Base-by-base conservation (phyloP, 2,113 vertebrate species). In the Dermatemys mawii region DNA sequence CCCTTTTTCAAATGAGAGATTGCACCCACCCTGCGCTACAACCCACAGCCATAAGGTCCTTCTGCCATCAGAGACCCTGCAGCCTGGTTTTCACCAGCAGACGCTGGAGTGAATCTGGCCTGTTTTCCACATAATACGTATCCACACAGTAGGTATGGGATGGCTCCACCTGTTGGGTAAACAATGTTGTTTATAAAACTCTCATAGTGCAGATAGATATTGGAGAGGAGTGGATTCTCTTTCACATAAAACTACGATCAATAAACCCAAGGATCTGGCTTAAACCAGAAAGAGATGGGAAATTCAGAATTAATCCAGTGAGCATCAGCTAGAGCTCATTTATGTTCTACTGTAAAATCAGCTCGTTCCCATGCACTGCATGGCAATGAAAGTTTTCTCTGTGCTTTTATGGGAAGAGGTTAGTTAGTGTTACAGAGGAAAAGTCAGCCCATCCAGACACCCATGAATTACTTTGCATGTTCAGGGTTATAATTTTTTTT, bases 401-500 rank as follows among this genome's bases (percentile, higher is more conserved):
- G 70, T 67, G 90, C 81, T 89, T 91, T 93, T 93, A 93, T 95
- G 94, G 95, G 91, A 90, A 93, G 94, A 73, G 86, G 49, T 73
- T 90, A 95, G 88, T 88, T 90, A 79, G 95, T 12, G 2, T 94
- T 95, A 0, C 9, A 96, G 91, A 93, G 92, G 94, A 95, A 70
- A 91, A 67, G 94, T 97, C 94, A 97, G 88, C 94, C 24, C 93
- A 84, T 90, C 95, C 91, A 97, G 95, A 95, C 94, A 96, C 95
- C 73, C 78, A 84, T 86, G 87, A 93, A 86, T 92, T 93, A 94
- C 88, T 96, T 94, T 81, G 57, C 91, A 78, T 94, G 97, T 95
- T 94, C 96, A 94, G 91, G 88, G 53, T 89, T 87, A 53, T 94
- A 95, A 94, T 96, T 97, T 96, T 96, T 97, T 96, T 95, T 96